Evolutionary conservation across 2,888 invertebrate genomes (phyloP), one percentile per base, ranked within the genome.

Genomic region (Melanophora roralis): DNA sequence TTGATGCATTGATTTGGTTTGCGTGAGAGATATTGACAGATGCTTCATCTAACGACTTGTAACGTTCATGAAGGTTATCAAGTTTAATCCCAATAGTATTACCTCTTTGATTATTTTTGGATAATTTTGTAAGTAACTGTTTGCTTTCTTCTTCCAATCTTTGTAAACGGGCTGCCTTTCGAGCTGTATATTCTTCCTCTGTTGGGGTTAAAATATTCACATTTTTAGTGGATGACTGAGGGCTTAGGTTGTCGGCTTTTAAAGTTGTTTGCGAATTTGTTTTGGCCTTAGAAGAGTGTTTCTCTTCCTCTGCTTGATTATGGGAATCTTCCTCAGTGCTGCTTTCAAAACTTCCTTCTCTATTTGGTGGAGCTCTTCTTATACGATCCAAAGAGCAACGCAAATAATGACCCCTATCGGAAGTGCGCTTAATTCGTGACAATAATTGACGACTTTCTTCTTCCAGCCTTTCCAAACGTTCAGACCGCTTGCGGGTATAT

Each of bases 361-460:
- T 85, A 78, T 88, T 89, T 0, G 84, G 83, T 1, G 78, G 77
- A 32, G 65, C 81, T 40, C 82, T 75, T 23, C 82, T 84, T 5
- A 89, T 84, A 23, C 85, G 84, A 81, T 89, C 89, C 11, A 89
- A 62, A 0, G 87, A 86, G 19, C 86, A 86, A 11, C 86, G 87
- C 8, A 90, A 84, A 49, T 88, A 88, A 45, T 89, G 86, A 0
- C 88, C 89, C 4, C 87, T 87, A 57, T 92, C 92, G 1, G 93
- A 93, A 0, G 96, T 96, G 68, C 93, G 93, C 77, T 93, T 93
- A 62, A 96, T 94, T 90, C 94, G 94, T 51, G 92, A 93, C 78
- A 96, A 93, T 9, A 97, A 89, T 84, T 94, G 93, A 79, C 94
- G 93, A 6, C 95, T 95, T 89, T 97, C 95, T 84, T 96, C 95